These are phyloP conservation scores for Dryobates pubescens DNA, from an alignment of 2,797 vertebrate genomes.

Conservation along the genomic window DNA sequence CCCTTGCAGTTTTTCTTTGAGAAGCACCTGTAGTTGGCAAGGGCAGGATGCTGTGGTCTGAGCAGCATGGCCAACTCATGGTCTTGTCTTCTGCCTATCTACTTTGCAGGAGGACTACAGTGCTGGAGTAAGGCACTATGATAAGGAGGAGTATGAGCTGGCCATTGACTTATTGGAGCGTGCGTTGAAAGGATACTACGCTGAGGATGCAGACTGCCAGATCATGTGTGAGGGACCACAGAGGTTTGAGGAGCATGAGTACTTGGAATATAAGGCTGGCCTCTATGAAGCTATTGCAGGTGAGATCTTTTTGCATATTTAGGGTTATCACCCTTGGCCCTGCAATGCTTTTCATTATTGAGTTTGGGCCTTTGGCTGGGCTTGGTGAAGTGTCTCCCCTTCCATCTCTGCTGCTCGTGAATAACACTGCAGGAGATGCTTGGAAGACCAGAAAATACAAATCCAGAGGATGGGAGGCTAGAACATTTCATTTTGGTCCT, in stretches of 20 bases:
- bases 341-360: neutral
- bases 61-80: accelerated
- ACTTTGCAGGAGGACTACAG: slow-evolving; percentile 85
- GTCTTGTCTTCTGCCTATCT: neutral
- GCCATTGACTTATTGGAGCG: slow-evolving; percentile 87
- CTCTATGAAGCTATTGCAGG: slow-evolving; percentile 93
- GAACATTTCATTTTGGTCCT: neutral
- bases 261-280: slow-evolving; percentile 86
- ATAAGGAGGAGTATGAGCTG: slow-evolving; percentile 79
- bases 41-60: neutral
- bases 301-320: slow-evolving; percentile 63
- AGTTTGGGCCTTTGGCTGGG: neutral
- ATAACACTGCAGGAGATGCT: neutral
- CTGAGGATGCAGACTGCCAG: slow-evolving; percentile 89
- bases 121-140: slow-evolving; percentile 86
- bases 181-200: slow-evolving; percentile 87
- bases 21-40: neutral
- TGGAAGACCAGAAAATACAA: neutral
- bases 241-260: slow-evolving; percentile 87
- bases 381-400: neutral
- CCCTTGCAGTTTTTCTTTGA: neutral
- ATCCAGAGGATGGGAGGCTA: neutral
- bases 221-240: slow-evolving; percentile 90
- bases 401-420: neutral
- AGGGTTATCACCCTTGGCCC: neutral